Evolutionary conservation across 1,140 invertebrate genomes (phyloP), one percentile per base, ranked within the genome.

Genomic region (Neodiprion pinetum): DNA sequence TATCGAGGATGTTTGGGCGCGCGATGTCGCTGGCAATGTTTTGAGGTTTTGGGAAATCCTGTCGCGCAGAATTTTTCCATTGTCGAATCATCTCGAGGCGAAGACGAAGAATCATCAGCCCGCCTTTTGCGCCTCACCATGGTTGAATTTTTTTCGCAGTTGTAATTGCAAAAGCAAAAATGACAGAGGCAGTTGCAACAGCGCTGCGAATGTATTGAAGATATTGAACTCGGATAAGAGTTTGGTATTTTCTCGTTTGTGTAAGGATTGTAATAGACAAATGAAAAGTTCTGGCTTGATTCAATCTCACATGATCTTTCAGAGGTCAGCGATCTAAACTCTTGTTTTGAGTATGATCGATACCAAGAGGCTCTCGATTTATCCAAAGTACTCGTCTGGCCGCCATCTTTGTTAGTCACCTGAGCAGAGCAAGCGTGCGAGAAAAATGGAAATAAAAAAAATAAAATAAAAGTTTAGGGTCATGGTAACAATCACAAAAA

Each of bases 331-430:
- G 78, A 75, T 71, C 78, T 76, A 72, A 79, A 75, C 72, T 76
- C 73, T 17, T 80, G 28, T 1, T 40, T 40, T 40, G 28, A 40
- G 28, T 40, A 40, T 40, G 5, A 40, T 40, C 28, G 28, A 40
- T 1, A 14, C 53, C 53, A 12, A 48, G 72, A 80, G 23, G 78
- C 74, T 73, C 74, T 83, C 66, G 73, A 68, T 50, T 70, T 78
- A 72, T 83, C 82, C 66, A 72, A 76, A 73, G 82, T 85, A 79
- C 79, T 81, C 79, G 77, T 81, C 71, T 74, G 77, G 73, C 75
- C 76, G 76, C 80, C 82, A 72, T 79, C 79, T 75, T 82, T 74
- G 69, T 84, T 81, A 65, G 80, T 77, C 72, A 86, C 85, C 86
- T 86, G 72, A 65, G 79, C 73, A 77, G 80, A 73, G 21, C 14